Conservation (phyloP, 2,113 vertebrate species). For the Cinclus cinclus region DNA sequence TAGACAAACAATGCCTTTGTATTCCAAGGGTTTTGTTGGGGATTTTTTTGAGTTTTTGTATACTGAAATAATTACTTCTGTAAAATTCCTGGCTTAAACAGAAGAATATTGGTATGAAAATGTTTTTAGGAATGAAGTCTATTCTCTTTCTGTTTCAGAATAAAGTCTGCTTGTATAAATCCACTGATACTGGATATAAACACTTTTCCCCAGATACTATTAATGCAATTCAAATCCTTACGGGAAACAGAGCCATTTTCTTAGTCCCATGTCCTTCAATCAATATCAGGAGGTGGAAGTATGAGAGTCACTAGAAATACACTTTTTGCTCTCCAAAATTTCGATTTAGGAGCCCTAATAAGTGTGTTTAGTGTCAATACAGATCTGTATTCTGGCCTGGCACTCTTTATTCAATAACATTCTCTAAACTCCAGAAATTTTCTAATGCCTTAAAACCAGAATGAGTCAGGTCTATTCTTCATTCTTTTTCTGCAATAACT, state of each 20-base stretch:
- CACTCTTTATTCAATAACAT: neutral
- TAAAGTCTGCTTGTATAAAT: neutral
- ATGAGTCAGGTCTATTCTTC: neutral
- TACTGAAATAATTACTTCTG: neutral
- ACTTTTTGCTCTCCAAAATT: neutral
- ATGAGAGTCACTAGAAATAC: neutral
- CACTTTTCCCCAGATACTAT: neutral
- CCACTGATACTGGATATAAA: neutral
- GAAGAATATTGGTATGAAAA: neutral
- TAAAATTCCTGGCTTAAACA: neutral
- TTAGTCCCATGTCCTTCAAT: neutral
- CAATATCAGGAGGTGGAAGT: neutral
- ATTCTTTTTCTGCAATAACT: neutral
- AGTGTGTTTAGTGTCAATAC: neutral
- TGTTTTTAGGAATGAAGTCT: neutral
- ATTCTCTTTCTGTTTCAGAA: neutral
- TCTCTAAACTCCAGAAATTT: neutral
- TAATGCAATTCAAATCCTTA: neutral
- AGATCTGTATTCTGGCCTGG: neutral
- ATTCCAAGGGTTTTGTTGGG: neutral
- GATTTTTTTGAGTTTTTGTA: neutral
- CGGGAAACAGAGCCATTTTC: neutral
- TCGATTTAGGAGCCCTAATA: neutral
- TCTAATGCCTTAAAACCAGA: neutral
- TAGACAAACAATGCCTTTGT: neutral